Base-by-base conservation (phyloP, 2,113 vertebrate genomes). In the Synchiropus splendidus region DNA sequence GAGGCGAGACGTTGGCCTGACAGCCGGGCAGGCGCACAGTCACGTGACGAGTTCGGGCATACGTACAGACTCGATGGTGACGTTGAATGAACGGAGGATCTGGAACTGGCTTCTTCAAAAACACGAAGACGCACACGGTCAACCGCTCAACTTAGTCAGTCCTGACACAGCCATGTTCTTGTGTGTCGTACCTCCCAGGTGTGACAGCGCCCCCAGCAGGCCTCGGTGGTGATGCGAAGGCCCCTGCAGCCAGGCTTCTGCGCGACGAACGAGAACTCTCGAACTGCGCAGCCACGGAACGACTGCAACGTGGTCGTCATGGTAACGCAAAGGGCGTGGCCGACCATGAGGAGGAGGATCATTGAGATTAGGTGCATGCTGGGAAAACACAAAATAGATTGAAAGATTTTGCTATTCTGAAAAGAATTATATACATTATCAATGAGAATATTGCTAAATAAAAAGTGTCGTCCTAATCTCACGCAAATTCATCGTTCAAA, bases 201-300 rank as follows among this genome's bases (percentile, higher is more conserved):
- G 54, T 84, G 75, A 52, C 85, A 87, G 60, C 83, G 77, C 35
- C 81, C 84, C 84, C 84, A 87, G 64, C 81, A 85, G 43, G 83
- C 84, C 55, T 87, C 81, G 0, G 84, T 86, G 51, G 60, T 72
- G 47, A 86, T 64, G 18, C 61, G 75, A 49, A 79, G 61, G 0
- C 68, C 61, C 40, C 54, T 74, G 62, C 82, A 87, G 45, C 85
- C 83, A 0, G 82, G 81, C 49, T 85, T 86, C 34, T 81, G 79
- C 21, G 78, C 85, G 48, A 81, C 50, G 5, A 86, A 85, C 41
- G 81, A 72, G 63, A 85, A 87, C 51, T 86, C 74, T 9, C 85
- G 58, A 41, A 86, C 85, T 0, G 85, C 75, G 6, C 84, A 86
- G 31, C 84, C 83, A 10, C 77, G 66, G 64, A 87, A 84, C 12